Evolutionary conservation across 2,113 vertebrate genomes (phyloP), one percentile per base, ranked within the genome.

Genomic region (Myrmophylax atrothorax): DNA sequence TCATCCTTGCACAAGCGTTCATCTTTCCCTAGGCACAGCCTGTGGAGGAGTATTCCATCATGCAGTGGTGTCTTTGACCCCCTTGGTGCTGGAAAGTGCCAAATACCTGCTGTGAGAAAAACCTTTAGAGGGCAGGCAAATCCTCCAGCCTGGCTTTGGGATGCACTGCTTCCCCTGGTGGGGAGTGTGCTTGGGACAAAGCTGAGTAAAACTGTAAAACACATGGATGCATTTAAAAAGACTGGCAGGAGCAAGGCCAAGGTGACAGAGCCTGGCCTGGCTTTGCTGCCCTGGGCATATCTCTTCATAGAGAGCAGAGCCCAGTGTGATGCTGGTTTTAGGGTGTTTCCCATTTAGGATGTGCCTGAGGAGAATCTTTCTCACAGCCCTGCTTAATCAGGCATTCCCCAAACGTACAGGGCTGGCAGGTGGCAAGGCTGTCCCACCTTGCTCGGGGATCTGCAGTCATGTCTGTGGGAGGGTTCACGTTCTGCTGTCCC

Each of bases 381-480:
- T 69, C 7, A 0, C 3, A 4, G 4, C 9, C 3, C 11, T 29
- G 29, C 15, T 49, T 55, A 5, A 18, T 38, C 42, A n/a, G 42
- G 8, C 26, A 7, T 50, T 49, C 14, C 31, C 28, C 59, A n/a
- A 4, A 20, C 0, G 3, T 8, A 17, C 37, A 46, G 59, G 28
- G 42, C 64, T 47, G 55, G 14, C 6, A 2, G 35, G 55, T 42
- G 55, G 12, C 3, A 2, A 40, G 56, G 52, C 49, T 23, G 80
- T 64, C 14, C 59, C 59, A 20, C 67, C n/a, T 29, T 29, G 15
- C 12, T 29, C 24, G 46, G 67, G 28, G 38, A 22, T 18, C 38
- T 25, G 15, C 1, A 5, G 19, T 70, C 3, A 1, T 0, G 3
- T 8, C 62, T 5, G 0, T 2, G 35, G 53, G 49, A 55, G 22